Evolutionary conservation across 1,140 invertebrate genomes (phyloP).

Genomic region (Macrobrachium nipponense): DNA sequence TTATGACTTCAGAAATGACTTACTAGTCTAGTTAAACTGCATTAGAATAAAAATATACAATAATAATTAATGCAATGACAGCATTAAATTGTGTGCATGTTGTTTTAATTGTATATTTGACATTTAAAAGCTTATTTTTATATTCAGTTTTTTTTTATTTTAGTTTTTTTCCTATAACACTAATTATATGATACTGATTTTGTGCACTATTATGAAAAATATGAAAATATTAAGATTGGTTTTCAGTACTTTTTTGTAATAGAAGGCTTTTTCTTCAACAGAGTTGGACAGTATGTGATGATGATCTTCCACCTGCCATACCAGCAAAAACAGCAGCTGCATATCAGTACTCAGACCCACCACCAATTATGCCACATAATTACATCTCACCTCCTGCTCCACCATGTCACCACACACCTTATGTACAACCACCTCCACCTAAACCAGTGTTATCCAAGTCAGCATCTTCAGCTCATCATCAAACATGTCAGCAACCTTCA

Average conservation of each 20-base stretch:
- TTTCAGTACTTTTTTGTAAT: neutral
- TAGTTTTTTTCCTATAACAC: neutral
- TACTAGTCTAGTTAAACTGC: too few species aligned
- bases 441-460: constrained; percentile 17
- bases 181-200: neutral
- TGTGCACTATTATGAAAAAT: neutral
- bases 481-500: neutral
- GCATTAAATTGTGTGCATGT: too few species aligned
- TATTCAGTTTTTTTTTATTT: neutral
- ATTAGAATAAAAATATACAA: too few species aligned
- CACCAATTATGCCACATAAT: constrained; percentile 17
- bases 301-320: constrained; percentile 42
- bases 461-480: neutral
- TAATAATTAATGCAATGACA: too few species aligned
- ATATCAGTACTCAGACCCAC: constrained; percentile 45
- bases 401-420: constrained; percentile 18
- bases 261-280: constrained; percentile 15
- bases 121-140: neutral
- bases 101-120: too few species aligned
- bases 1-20: too few species aligned
- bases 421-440: constrained; percentile 40
- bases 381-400: neutral
- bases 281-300: constrained; percentile 26
- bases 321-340: constrained; percentile 49
- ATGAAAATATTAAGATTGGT: too few species aligned